A percentile compares a stretch with the other conserved stretches of the same genome.
Conservation (phyloP, 1,140 invertebrate species). For the Araneus ventricosus region DNA sequence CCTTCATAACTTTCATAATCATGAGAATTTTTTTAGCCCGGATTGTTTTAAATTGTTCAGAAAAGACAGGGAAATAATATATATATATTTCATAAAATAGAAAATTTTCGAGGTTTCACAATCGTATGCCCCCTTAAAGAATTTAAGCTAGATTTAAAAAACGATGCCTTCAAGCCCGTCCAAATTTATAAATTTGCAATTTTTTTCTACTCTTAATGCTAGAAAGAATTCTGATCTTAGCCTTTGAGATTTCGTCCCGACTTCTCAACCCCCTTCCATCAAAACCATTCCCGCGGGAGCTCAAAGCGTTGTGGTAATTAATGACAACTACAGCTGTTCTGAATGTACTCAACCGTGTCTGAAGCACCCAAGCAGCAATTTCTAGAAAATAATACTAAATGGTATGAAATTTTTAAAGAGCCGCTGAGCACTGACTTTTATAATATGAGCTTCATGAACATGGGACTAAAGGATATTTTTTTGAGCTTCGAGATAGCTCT, state of each 20-base stretch:
- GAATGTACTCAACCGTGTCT: background rate
- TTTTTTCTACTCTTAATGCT: background rate
- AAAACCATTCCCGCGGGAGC: background rate
- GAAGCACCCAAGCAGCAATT: background rate
- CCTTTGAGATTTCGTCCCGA: background rate
- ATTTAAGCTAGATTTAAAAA: background rate
- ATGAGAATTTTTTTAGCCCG: too few species aligned
- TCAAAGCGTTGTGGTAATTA: conserved; percentile 8
- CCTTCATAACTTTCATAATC: too few species aligned
- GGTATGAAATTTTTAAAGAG: conserved; percentile 6
- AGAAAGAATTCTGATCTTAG: conserved; percentile 9
- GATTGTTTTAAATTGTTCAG: too few species aligned
- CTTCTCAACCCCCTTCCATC: background rate
- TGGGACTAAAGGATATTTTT: background rate
- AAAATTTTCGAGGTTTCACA: too few species aligned
- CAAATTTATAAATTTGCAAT: background rate
- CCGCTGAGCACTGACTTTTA: background rate
- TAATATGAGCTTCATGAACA: background rate
- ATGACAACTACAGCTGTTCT: conserved; percentile 14
- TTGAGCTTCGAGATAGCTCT: background rate
- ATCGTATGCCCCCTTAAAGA: too few species aligned
- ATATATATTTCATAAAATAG: too few species aligned
- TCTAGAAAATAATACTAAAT: conserved; percentile 18
- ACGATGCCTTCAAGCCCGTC: background rate
- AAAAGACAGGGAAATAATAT: too few species aligned